Conservation (phyloP, 2,797 vertebrate species). For the Halcyon chelicuti region DNA sequence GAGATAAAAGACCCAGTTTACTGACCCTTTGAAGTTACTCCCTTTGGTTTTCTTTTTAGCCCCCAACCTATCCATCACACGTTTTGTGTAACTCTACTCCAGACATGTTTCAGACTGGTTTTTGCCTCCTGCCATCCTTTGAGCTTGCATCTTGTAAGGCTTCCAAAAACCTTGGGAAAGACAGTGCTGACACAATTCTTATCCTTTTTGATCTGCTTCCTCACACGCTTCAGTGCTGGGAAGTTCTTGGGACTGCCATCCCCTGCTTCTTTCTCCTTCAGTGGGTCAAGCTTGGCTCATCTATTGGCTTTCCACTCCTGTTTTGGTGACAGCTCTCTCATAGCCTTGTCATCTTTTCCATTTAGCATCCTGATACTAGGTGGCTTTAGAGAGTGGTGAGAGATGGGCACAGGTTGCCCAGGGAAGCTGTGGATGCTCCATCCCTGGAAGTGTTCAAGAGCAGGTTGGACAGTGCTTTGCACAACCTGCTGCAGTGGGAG, state of each 20-base stretch:
- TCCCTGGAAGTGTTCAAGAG: too few species aligned
- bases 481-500: too few species aligned
- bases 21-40: neutral
- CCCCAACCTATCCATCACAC: neutral
- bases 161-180: neutral
- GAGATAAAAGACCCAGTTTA: neutral
- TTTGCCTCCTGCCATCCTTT: neutral
- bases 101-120: neutral
- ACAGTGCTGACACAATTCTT: neutral
- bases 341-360: fast-evolving
- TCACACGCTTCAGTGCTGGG: neutral
- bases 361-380: neutral
- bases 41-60: neutral
- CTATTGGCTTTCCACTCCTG: fast-evolving
- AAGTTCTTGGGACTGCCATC: neutral
- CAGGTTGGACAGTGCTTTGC: too few species aligned
- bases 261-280: neutral
- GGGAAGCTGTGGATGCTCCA: too few species aligned
- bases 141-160: neutral
- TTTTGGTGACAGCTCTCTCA: neutral
- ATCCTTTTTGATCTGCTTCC: neutral
- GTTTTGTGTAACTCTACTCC: neutral
- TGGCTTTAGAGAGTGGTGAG: neutral
- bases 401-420: too few species aligned
- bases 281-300: neutral